Evolutionary conservation across 2,797 vertebrate genomes (phyloP), one percentile per base, ranked within the genome.

Genomic region (Myotis planiceps): DNA sequence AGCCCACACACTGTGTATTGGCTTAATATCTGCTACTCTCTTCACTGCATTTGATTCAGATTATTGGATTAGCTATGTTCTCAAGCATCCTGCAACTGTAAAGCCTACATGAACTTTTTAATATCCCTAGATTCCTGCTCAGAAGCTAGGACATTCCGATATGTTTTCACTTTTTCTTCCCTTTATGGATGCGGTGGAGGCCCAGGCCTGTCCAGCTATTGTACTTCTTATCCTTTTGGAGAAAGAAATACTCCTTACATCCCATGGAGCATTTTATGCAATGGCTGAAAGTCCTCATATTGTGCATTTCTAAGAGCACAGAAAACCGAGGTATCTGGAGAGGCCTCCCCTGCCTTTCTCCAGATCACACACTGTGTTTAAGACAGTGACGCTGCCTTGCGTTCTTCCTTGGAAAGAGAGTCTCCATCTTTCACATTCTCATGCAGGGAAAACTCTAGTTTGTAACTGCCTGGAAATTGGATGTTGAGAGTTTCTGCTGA

Each of bases 11-110:
- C 63, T 95, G 66, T 58, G 9, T 37, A 4, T 29, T 68, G 16
- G 6, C 42, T 88, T 82, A 29, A 27, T 49, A 29, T 16, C 29
- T 53, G 6, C 79, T 79, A 12, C 14, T 69, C 74, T 69, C 69
- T 90, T 74, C 6, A 60, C 53, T 87, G 83, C 60, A 89, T 90
- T 96, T 91, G 65, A 23, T 92, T 80, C 65, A 63, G 90, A 72
- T 15, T 75, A 81, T 65, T 96, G 82, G 0, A 63, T 96, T 95
- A 95, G 95, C 60, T 90, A 2, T 76, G 51, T 96, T 98, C 82
- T 96, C 96, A 93, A 95, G 96, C 97, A 96, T 94, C 69, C 92
- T 79, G 37, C 66, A 19, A 14, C 80, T 95, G n/a, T 76, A 91
- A 66, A 76, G 65, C 55, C 63, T 68, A 16, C 21, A 10, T 63